These are phyloP conservation scores for Selene dorsalis DNA, from an alignment of 2,797 vertebrate genomes.

Conservation along the genomic window DNA sequence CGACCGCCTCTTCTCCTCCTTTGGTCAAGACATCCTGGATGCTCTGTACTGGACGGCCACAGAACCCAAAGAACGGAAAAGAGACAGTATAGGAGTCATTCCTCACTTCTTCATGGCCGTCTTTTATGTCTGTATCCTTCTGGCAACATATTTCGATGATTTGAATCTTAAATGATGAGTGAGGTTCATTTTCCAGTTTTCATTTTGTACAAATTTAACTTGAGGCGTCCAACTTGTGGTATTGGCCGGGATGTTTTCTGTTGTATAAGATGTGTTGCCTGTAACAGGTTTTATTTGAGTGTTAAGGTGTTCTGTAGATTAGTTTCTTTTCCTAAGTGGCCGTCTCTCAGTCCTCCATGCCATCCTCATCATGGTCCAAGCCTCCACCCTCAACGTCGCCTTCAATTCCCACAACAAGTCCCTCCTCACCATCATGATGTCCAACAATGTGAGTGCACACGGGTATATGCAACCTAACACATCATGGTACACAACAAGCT, in stretches of 20 bases:
- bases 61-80: constrained; percentile 94
- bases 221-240: neutral
- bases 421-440: constrained; percentile 99
- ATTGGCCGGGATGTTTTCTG: neutral
- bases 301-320: neutral
- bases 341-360: constrained; percentile 91
- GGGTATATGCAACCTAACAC: neutral
- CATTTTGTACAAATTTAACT: neutral
- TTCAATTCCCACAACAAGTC: constrained; percentile 99
- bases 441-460: constrained; percentile 92
- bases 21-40: constrained; percentile 98
- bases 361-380: constrained; percentile 98
- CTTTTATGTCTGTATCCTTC: constrained; percentile 98
- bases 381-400: constrained; percentile 96
- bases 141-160: too few species aligned
- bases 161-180: neutral
- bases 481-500: neutral
- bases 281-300: neutral
- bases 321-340: constrained; percentile 74
- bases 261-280: neutral
- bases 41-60: constrained; percentile 99
- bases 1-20: constrained; percentile 97
- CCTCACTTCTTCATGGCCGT: constrained; percentile 98
- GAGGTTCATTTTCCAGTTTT: too few species aligned
- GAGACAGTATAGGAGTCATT: constrained; percentile 95